Conservation (phyloP, 37 sponge, comb jelly and placozoan species). For the Agelas oroides region DNA sequence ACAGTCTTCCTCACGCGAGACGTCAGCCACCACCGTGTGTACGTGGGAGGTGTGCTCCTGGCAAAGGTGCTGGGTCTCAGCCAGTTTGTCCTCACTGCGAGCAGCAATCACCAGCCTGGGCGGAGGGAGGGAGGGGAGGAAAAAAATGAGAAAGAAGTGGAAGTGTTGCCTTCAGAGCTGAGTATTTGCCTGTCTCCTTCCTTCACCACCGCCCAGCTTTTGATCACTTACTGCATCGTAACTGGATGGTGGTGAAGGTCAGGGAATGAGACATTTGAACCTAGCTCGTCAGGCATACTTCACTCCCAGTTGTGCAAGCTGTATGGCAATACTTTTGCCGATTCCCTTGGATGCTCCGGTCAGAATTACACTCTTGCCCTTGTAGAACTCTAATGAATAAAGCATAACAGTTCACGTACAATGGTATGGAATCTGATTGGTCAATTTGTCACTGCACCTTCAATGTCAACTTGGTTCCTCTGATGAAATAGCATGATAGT, state of each 20-base stretch:
- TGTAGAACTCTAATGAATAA: slow-evolving; percentile 66
- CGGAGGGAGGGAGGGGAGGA: background rate
- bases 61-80: slow-evolving; percentile 30
- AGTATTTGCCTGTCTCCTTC: no score
- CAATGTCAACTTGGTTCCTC: no score
- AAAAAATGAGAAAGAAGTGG: background rate
- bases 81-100: slow-evolving; percentile 30
- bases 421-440: background rate
- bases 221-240: no score
- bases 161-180: background rate
- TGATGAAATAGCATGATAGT: no score
- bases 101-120: slow-evolving; percentile 64
- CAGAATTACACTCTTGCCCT: slow-evolving; percentile 53
- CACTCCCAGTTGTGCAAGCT: slow-evolving; percentile 49
- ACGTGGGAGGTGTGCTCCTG: slow-evolving; percentile 26
- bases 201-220: no score
- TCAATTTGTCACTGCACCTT: background rate
- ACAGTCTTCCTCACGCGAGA: slow-evolving; percentile 58
- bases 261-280: no score
- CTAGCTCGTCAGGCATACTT: no score
- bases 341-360: slow-evolving; percentile 68
- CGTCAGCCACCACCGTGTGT: slow-evolving; percentile 48
- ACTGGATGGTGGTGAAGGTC: no score
- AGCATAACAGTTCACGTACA: no score
- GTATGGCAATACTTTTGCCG: slow-evolving; percentile 55